Base-by-base conservation (phyloP, 2,113 vertebrate species). In the Pomatostomus ruficeps region DNA sequence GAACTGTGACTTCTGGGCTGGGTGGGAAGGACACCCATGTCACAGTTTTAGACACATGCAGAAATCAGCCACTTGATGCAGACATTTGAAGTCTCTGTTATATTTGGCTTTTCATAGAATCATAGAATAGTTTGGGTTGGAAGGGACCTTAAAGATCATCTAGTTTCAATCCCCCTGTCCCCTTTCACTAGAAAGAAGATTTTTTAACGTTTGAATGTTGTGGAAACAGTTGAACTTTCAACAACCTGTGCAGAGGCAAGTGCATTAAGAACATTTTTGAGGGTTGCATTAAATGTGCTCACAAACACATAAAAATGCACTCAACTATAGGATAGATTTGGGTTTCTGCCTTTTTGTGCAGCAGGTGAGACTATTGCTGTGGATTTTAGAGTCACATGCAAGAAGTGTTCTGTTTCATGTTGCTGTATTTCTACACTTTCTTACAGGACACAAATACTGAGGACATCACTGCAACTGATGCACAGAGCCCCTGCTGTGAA, bases 371-470 rank as follows among this genome's bases (percentile, higher is more conserved):
- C 31, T n/a, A 33, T 42, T 85, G 46, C 49, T 21, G 7, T 46
- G 24, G 38, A 33, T 89, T 87, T 84, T 18, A 33, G n/a, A 63
- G 11, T 59, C 49, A 57, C 6, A 2, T 31, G 25, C 45, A 65
- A 12, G 45, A 72, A 46, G 5, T 36, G 54, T 43, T 86, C 31
- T 62, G 14, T 88, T 51, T 73, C 62, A 79, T 58, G 81, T 20
- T n/a, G n/a, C 58, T 66, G 28, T 73, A 40, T 59, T 91, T 90
- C 71, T 25, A 59, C 43, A 7, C 33, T 91, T 52, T 65, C 46
- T 80, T 91, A 83, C 46, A 76, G 81, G 71, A 62, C 78, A 62
- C 66, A 89, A 95, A 85, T 83, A 38, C 42, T 62, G 33, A 88
- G 63, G 81, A 89, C 10, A 12, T 84, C 31, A 35, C 35, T 80